Evolutionary conservation across 1,140 invertebrate genomes (phyloP), one percentile per base, ranked within the genome.

Genomic region (Leptoteleia sp.): DNA sequence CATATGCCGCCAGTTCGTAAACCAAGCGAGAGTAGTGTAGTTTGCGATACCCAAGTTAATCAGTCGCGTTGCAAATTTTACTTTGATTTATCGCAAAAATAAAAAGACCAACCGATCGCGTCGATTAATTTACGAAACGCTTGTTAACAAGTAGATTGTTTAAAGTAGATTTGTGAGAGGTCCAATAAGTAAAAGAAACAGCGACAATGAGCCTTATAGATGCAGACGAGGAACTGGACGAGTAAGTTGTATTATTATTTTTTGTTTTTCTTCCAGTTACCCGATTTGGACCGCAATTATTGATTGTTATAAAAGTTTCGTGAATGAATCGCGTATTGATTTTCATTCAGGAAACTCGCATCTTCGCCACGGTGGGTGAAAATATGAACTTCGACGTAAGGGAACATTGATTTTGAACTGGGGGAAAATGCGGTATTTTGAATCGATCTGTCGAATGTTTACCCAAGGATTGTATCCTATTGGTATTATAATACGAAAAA

Each of bases 151-250:
- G 4, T 37, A 37, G 4, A 37, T 3, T 1, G 15, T 37, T 15
- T 13, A 1, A n/a, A n/a, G n/a, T 15, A 37, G 15, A 15, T 61
- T 47, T 15, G 16, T 47, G 33, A 27, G n/a, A n/a, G n/a, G n/a
- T n/a, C n/a, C n/a, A n/a, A n/a, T n/a, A n/a, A n/a, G n/a, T n/a
- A n/a, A n/a, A n/a, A 31, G 27, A 40, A 38, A 33, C 6, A 43
- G 37, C 43, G 3, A 62, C 40, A 31, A 76, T 76, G 72, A 76
- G 71, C 38, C 71, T 76, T 38, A 62, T 76, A 37, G 62, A 68
- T n/a, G 48, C 48, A 5, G 64, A 76, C 0, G 72, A 76, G 27
- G 72, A 76, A 42, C 12, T 76, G 9, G 72, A 76, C 42, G 72
- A 68, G 72, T 76, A 42, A 76, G 72, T n/a, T n/a, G n/a, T n/a